These are phyloP conservation scores for Lerista edwardsae DNA, from an alignment of 2,797 vertebrate genomes.

Conservation along the genomic window DNA sequence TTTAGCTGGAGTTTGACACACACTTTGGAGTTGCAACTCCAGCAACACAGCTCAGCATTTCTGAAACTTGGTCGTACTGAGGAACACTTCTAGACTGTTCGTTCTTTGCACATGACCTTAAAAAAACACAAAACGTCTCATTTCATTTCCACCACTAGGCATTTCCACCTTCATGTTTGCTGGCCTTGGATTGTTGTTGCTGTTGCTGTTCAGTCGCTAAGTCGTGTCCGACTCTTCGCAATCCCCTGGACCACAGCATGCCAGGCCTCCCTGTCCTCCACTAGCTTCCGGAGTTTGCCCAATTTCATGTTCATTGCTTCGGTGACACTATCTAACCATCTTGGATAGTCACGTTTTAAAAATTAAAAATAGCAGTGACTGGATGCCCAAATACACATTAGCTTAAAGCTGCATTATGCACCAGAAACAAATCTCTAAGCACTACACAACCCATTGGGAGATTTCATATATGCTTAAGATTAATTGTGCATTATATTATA, in stretches of 20 bases:
- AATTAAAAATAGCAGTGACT: background rate
- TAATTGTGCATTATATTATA: no score
- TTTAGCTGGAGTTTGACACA: background rate
- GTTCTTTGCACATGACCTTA: background rate
- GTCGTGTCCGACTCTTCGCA: no score
- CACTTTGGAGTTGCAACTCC: background rate
- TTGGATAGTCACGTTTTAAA: no score
- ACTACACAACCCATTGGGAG: no score
- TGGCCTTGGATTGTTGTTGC: background rate
- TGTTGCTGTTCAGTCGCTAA: no score
- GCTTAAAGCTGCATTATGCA: background rate
- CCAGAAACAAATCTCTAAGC: no score
- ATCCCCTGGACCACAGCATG: no score
- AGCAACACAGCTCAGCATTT: background rate
- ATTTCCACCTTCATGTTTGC: background rate
- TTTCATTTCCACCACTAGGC: background rate
- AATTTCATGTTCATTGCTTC: no score
- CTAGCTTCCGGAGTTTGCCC: no score
- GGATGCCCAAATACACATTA: background rate
- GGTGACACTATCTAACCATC: no score
- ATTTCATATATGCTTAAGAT: no score
- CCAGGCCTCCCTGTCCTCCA: no score
- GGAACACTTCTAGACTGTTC: background rate
- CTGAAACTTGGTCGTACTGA: background rate
- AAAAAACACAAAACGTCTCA: conserved; percentile 10